phyloP scores from a whole-genome alignment of 2,888 invertebrate species.

The Metopia argyrocephala region DNA sequence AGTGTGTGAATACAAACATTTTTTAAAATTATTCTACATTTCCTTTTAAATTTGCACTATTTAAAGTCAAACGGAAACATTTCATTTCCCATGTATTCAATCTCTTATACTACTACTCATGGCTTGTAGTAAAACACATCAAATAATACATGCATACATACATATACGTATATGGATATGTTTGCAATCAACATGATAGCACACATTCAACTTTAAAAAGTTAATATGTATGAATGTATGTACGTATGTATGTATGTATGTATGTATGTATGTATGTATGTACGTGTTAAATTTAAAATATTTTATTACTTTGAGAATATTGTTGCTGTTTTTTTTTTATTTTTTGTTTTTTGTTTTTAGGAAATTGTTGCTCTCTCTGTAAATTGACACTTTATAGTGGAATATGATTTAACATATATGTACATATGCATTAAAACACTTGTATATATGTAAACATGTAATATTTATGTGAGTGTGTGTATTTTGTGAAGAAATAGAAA shows the following conservation, averaged over 20 bases:
- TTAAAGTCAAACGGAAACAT: constrained; percentile 59
- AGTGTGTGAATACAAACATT: constrained; percentile 6
- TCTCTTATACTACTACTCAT: background rate
- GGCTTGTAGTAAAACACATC: background rate
- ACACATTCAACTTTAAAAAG: too few species aligned
- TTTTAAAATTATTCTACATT: constrained; percentile 55
- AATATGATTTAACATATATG: too few species aligned
- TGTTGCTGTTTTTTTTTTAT: too few species aligned
- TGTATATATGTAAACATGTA: background rate
- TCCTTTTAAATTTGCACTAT: constrained; percentile 58
- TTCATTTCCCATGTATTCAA: constrained; percentile 55
- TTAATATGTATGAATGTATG: too few species aligned
- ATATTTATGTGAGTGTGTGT: background rate
- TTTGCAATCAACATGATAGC: too few species aligned
- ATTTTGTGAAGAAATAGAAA: background rate
- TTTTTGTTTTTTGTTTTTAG: too few species aligned
- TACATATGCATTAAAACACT: too few species aligned
- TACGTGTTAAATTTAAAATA: background rate
- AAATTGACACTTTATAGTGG: background rate
- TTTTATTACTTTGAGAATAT: background rate
- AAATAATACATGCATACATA: background rate
- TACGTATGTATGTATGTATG: too few species aligned
- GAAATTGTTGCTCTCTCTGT: background rate
- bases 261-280: background rate
- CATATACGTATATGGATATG: too few species aligned